Conservation (phyloP, 2,888 invertebrate species). For the Phymatocera aterrima region DNA sequence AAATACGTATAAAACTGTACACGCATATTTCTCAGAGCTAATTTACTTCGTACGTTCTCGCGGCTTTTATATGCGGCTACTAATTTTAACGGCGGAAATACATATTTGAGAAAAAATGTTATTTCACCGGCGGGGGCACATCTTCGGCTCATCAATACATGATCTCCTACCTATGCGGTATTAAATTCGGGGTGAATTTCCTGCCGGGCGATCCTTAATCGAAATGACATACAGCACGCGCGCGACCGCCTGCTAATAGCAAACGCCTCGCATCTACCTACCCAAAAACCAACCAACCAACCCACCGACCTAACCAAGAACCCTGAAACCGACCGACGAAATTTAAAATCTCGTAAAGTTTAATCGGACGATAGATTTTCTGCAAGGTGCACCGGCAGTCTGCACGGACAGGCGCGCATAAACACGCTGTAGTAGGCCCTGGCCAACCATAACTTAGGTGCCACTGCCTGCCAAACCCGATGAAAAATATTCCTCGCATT, state of each 20-base stretch:
- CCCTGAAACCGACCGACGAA: constrained; percentile 15
- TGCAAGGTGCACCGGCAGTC: constrained; percentile 57
- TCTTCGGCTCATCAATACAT: background rate
- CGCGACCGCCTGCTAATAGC: constrained; percentile 21
- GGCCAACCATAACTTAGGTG: constrained; percentile 69
- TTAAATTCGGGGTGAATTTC: background rate
- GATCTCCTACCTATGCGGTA: background rate
- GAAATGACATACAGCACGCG: constrained; percentile 28
- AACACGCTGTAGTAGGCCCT: constrained; percentile 51
- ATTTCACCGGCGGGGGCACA: background rate
- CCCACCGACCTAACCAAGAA: background rate
- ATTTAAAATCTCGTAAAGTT: constrained; percentile 46
- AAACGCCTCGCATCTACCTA: background rate
- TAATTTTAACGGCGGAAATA: too few species aligned
- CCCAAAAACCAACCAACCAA: background rate
- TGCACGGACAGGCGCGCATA: constrained; percentile 54
- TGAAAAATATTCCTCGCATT: constrained; percentile 65
- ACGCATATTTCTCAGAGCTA: background rate
- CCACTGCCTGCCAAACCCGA: constrained; percentile 64
- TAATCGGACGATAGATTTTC: constrained; percentile 68
- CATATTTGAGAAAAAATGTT: too few species aligned
- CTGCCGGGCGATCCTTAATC: background rate
- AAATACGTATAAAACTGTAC: too few species aligned
- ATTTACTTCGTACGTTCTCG: background rate
- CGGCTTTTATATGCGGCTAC: too few species aligned